These are phyloP conservation scores for Sinopyrophorus schimmeli DNA, from an alignment of 2,888 invertebrate genomes.

Conservation along the genomic window DNA sequence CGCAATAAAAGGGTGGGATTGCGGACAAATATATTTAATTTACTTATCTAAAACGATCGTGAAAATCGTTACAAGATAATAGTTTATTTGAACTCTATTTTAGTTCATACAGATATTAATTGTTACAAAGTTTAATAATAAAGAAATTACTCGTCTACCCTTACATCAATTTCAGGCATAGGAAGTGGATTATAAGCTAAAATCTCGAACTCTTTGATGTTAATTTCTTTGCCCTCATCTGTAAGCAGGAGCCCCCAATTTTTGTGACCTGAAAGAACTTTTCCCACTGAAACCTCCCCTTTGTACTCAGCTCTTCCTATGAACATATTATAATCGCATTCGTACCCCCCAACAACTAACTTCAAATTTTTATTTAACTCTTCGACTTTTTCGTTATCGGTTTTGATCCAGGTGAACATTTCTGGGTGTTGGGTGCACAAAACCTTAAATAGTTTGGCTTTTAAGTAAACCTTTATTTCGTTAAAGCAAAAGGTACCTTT, in stretches of 20 bases:
- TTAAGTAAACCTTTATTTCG: no score
- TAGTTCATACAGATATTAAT: no score
- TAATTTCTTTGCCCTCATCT: neutral
- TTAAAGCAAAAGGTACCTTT: neutral
- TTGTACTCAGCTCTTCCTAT: neutral
- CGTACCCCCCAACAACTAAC: neutral
- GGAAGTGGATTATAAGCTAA: neutral
- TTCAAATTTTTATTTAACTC: neutral
- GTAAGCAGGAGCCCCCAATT: neutral
- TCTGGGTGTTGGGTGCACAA: neutral
- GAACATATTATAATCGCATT: neutral
- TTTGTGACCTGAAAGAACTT: neutral
- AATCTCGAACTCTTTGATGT: neutral
- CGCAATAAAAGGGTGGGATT: no score
- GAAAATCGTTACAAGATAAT: no score
- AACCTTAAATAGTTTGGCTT: no score
- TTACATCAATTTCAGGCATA: no score
- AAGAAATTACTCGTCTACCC: no score
- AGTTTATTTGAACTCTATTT: no score
- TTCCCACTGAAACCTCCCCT: neutral
- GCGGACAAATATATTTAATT: no score
- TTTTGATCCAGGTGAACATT: neutral
- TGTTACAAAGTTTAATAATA: no score
- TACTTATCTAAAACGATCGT: no score
- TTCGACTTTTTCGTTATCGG: neutral